Conservation (phyloP, 1,140 invertebrate species). For the Nasonia longicornis region DNA sequence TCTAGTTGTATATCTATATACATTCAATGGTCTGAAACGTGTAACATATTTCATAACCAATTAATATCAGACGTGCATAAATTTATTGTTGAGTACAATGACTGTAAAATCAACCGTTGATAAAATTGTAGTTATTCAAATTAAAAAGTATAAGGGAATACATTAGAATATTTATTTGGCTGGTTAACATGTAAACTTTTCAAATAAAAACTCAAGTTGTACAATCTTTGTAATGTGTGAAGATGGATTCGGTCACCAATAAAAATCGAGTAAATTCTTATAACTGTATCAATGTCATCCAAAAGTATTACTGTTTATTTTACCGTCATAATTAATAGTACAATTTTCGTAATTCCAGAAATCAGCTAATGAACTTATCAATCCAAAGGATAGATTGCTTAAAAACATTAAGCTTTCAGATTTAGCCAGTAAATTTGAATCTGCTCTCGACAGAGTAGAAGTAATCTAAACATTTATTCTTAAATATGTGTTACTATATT, state of each 20-base stretch:
- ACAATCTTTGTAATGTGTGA: background rate
- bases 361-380: background rate
- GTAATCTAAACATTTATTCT: background rate
- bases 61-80: too few species aligned
- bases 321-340: background rate
- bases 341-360: background rate
- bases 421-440: conserved; percentile 10
- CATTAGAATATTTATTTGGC: too few species aligned
- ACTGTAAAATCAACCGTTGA: background rate
- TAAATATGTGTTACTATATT: background rate
- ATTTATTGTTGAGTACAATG: background rate
- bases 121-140: background rate
- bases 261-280: background rate
- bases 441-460: background rate
- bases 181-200: background rate
- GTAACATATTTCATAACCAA: background rate
- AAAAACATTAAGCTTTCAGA: conserved; percentile 10
- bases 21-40: background rate
- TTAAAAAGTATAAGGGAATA: background rate
- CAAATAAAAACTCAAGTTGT: background rate
- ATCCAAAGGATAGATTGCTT: background rate
- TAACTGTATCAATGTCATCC: too few species aligned
- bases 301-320: background rate
- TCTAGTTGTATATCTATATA: too few species aligned
- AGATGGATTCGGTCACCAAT: background rate